Conservation (phyloP, 2,113 vertebrate species). For the Madoqua kirkii region DNA sequence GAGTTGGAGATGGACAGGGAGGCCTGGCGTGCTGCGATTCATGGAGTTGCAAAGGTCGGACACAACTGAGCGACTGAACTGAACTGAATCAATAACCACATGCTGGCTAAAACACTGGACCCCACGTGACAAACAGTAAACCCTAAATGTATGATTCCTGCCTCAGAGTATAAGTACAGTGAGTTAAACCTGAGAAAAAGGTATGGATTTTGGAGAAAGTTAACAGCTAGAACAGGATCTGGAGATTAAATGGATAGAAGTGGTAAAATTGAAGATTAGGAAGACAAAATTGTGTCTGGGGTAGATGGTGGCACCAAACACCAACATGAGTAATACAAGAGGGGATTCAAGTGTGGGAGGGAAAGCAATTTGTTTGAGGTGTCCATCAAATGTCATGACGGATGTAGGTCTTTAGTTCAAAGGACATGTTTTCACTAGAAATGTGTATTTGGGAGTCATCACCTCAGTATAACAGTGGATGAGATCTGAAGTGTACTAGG, state of each 20-base stretch:
- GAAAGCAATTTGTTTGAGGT: not conserved
- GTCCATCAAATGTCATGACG: not conserved
- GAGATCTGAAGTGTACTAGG: not conserved
- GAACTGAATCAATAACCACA: not conserved
- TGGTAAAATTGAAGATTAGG: not conserved
- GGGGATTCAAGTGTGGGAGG: not conserved
- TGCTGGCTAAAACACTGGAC: not conserved
- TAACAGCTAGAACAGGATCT: not conserved
- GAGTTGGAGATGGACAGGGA: not conserved
- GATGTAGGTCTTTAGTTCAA: not conserved
- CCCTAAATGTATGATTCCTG: not conserved
- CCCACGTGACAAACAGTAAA: not conserved
- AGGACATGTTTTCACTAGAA: not conserved
- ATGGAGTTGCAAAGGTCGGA: not conserved
- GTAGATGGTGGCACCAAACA: not conserved
- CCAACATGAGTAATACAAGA: not conserved
- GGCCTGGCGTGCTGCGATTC: rapidly evolving
- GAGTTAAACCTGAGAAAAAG: not conserved
- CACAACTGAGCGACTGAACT: not conserved
- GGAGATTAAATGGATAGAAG: not conserved
- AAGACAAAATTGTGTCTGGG: not conserved
- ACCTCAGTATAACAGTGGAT: not conserved
- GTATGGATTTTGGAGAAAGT: not conserved
- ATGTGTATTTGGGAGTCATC: not conserved
- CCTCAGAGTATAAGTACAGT: not conserved